Conservation (phyloP, 2,797 vertebrate genomes). For the Vultur gryphus region DNA sequence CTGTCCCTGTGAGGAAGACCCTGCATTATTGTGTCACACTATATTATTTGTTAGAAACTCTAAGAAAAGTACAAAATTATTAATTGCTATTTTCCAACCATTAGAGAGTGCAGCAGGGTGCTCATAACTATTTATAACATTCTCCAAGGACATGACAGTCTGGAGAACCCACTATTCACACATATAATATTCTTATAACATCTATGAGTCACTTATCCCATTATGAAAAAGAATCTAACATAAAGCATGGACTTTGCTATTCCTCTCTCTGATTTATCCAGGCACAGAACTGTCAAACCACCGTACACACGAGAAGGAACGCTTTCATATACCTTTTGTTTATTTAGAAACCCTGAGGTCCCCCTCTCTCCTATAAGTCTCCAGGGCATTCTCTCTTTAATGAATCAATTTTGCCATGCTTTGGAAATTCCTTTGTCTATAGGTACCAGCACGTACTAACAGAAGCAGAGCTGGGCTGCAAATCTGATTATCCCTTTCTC, state of each 20-base stretch:
- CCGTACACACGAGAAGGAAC: not conserved
- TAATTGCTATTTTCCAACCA: constrained; percentile 18
- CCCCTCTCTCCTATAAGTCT: not conserved
- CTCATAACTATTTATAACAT: constrained; percentile 4
- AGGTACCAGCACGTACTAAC: not conserved
- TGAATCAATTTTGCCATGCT: not conserved
- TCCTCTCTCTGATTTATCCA: not conserved
- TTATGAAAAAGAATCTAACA: not conserved
- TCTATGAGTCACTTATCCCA: constrained; percentile 4
- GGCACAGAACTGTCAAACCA: not conserved
- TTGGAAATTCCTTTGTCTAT: not conserved
- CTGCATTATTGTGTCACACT: not conserved
- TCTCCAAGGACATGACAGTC: constrained; percentile 14
- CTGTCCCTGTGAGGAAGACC: not conserved
- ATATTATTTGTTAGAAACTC: not conserved
- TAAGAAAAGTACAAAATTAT: not conserved
- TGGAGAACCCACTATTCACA: constrained; percentile 14
- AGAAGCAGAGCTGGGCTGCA: not conserved
- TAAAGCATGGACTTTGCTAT: not conserved
- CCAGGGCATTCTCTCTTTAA: not conserved
- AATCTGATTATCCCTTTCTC: not conserved
- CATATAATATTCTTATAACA: not conserved
- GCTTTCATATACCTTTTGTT: not conserved
- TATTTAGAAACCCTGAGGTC: not conserved
- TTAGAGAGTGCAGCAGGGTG: constrained; percentile 5